These are phyloP conservation scores for Clistopyga incitator DNA, from an alignment of 2,888 invertebrate genomes.

Conservation along the genomic window DNA sequence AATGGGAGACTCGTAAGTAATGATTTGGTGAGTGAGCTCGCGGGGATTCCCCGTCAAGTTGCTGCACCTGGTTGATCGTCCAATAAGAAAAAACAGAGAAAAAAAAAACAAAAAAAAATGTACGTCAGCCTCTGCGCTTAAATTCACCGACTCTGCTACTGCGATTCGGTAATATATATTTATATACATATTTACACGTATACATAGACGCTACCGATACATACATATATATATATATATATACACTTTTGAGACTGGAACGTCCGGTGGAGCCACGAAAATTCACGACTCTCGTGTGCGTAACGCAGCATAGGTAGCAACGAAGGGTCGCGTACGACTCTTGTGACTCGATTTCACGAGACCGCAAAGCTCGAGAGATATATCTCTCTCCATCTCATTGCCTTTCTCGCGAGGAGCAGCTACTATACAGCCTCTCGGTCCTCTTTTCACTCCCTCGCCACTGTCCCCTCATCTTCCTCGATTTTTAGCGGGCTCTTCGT, in stretches of 20 bases:
- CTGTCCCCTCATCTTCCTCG: constrained; percentile 51
- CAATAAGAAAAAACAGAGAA: constrained; percentile 3
- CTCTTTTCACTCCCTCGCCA: constrained; percentile 68
- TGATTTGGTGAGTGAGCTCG: constrained; percentile 28
- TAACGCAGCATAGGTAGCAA: constrained; percentile 74
- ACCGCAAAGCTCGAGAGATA: constrained; percentile 78
- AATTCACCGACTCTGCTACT: background rate
- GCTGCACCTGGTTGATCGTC: constrained; percentile 28
- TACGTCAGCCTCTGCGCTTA: background rate
- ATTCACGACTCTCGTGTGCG: constrained; percentile 50
- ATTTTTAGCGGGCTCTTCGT: constrained; percentile 20
- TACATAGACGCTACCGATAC: background rate
- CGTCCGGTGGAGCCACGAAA: constrained; percentile 28
- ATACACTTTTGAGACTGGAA: constrained; percentile 43
- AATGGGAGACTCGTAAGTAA: constrained; percentile 28
- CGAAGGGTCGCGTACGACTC: constrained; percentile 74
- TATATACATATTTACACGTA: background rate
- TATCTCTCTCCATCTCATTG: constrained; percentile 76
- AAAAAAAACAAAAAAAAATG: background rate
- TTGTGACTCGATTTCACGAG: constrained; percentile 81
- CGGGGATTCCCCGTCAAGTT: background rate
- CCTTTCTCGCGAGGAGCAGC: constrained; percentile 61
- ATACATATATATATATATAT: constrained; percentile 44
- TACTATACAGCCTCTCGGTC: constrained; percentile 56
- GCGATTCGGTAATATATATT: background rate